Evolutionary conservation across 2,113 vertebrate species (phyloP).

Genomic region (Dicaeum eximium): DNA sequence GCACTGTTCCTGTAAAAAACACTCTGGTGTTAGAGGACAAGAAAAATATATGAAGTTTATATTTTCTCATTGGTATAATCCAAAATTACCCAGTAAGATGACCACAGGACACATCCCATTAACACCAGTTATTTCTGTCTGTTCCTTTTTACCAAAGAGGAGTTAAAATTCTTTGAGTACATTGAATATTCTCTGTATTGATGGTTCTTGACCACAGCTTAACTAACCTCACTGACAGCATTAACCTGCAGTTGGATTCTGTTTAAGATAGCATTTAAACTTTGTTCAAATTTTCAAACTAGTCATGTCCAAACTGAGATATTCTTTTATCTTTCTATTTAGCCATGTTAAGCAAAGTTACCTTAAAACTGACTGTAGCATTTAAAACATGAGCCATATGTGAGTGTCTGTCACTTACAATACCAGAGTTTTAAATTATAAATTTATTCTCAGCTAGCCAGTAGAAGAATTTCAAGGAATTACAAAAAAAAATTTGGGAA

Average conservation of each 20-base stretch:
- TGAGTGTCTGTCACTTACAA: not conserved
- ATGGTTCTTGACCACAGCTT: not conserved
- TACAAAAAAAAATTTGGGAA: not conserved
- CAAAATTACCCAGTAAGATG: not conserved
- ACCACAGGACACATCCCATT: not conserved
- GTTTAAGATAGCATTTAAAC: not conserved
- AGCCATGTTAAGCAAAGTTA: not conserved
- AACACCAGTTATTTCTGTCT: not conserved
- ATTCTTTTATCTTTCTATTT: not conserved
- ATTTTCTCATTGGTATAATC: not conserved
- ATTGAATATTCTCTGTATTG: not conserved
- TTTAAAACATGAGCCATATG: not conserved
- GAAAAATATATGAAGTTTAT: not conserved
- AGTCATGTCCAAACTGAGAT: rapidly evolving
- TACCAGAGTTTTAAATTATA: not conserved
- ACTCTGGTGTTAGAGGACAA: not conserved
- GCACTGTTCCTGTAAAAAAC: not conserved
- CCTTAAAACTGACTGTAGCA: not conserved
- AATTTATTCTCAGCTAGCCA: not conserved
- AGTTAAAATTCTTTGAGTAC: not conserved
- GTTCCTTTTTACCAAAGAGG: not conserved
- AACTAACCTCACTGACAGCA: not conserved
- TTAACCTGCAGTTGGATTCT: not conserved
- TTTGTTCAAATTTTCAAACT: not conserved
- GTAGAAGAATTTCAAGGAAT: not conserved